Evolutionary conservation across 2,888 invertebrate genomes (phyloP).

Genomic region (Machimus rusticus): DNA sequence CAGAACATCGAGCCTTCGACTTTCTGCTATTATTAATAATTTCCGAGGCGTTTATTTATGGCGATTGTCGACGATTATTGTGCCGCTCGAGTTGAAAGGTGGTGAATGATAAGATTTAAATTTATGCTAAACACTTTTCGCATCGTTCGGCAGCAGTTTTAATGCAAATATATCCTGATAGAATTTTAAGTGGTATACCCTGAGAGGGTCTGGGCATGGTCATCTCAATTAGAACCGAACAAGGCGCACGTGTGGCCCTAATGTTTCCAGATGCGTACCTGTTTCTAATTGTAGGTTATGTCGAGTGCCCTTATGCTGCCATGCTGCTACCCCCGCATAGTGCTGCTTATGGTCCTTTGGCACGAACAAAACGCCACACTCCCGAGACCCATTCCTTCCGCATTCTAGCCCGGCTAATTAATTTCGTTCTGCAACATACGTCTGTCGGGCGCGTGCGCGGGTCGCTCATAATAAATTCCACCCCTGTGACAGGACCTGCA

Average conservation of each 20-base stretch:
- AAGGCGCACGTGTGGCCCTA: neutral
- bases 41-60: constrained; percentile 40
- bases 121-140: neutral
- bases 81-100: neutral
- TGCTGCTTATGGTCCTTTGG: constrained; percentile 12
- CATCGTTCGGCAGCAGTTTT: neutral
- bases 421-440: constrained; percentile 41
- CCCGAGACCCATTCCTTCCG: neutral
- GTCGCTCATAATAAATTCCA: constrained; percentile 37
- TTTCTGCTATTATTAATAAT: constrained; percentile 38
- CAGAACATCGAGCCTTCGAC: neutral
- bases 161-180: neutral
- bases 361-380: neutral
- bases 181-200: neutral
- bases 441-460: constrained; percentile 37
- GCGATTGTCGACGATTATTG: neutral
- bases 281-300: neutral
- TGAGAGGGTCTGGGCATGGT: neutral
- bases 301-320: neutral
- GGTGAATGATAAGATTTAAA: neutral
- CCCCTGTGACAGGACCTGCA: constrained; percentile 32
- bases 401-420: constrained; percentile 24
- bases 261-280: constrained; percentile 25
- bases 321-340: neutral
- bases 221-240: neutral